Evolutionary conservation across 1,140 invertebrate genomes (phyloP).

Genomic region (Kradibia gibbosae): DNA sequence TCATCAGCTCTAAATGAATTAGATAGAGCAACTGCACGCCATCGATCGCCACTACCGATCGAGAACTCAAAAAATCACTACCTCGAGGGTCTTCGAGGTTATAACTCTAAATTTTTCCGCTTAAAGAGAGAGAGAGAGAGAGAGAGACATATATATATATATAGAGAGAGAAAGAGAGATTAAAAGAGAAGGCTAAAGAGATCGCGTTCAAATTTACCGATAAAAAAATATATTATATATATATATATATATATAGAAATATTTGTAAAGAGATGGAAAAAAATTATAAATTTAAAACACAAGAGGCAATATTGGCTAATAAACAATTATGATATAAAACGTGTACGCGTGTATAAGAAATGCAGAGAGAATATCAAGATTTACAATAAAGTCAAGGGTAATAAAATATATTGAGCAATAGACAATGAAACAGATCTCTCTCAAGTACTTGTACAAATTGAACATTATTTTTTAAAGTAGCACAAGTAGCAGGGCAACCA

Average conservation of each 20-base stretch:
- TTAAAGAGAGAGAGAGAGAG: slow-evolving; percentile 1
- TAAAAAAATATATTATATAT: too few species aligned
- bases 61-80: slow-evolving; percentile 47
- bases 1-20: slow-evolving; percentile 46
- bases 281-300: not conserved
- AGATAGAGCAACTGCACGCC: slow-evolving; percentile 40
- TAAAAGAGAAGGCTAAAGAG: not conserved
- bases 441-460: not conserved
- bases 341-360: not conserved
- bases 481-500: slow-evolving; percentile 25
- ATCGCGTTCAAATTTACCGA: too few species aligned
- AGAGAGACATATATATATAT: not conserved
- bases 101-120: slow-evolving; percentile 51
- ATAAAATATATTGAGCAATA: not conserved
- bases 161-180: not conserved
- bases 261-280: too few species aligned
- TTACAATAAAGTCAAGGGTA: not conserved
- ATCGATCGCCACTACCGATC: slow-evolving; percentile 47
- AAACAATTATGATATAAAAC: not conserved
- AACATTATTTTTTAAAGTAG: slow-evolving; percentile 13
- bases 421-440: not conserved
- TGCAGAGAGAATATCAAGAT: not conserved
- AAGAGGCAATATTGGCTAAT: not conserved
- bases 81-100: slow-evolving; percentile 63
- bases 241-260: too few species aligned